Conservation (phyloP, 2,888 invertebrate species). For the Kuschelorhynchus macadamiae region DNA sequence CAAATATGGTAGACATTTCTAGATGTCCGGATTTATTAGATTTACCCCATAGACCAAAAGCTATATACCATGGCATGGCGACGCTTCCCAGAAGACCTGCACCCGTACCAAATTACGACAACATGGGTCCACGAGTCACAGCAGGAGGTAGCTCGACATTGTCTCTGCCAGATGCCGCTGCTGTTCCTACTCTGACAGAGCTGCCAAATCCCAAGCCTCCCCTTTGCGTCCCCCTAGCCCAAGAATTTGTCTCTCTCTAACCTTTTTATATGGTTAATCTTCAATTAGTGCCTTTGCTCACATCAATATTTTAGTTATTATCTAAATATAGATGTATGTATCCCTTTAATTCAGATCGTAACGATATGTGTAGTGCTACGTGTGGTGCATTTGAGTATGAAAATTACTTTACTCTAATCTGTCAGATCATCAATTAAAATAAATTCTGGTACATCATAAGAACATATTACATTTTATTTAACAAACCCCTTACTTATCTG, state of each 20-base stretch:
- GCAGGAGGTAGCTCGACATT: slow-evolving; percentile 91
- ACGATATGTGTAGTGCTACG: neutral
- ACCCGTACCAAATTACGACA: slow-evolving; percentile 79
- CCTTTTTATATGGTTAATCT: slow-evolving; percentile 51
- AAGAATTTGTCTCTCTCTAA: slow-evolving; percentile 74
- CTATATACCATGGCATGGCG: slow-evolving; percentile 68
- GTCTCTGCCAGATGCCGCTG: slow-evolving; percentile 79
- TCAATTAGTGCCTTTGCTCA: slow-evolving; percentile 70
- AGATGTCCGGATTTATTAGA: slow-evolving; percentile 87
- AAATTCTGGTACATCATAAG: too few relatives aligned
- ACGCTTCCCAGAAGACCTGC: slow-evolving; percentile 65
- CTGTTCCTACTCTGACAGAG: slow-evolving; percentile 54
- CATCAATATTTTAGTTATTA: slow-evolving; percentile 55
- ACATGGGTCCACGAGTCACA: slow-evolving; percentile 91
- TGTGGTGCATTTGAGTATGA: neutral
- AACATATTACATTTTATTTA: too few relatives aligned
- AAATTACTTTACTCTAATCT: neutral
- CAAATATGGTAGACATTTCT: slow-evolving; percentile 75
- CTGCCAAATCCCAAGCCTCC: slow-evolving; percentile 70
- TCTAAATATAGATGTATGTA: slow-evolving; percentile 37
- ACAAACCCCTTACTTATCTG: too few relatives aligned
- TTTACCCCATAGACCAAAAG: slow-evolving; percentile 73
- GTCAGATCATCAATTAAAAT: neutral
- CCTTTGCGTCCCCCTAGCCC: slow-evolving; percentile 73
- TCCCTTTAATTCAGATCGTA: slow-evolving; percentile 3